Evolutionary conservation across 2,113 vertebrate genomes (phyloP).

Genomic region (Phyllostomus discolor): DNA sequence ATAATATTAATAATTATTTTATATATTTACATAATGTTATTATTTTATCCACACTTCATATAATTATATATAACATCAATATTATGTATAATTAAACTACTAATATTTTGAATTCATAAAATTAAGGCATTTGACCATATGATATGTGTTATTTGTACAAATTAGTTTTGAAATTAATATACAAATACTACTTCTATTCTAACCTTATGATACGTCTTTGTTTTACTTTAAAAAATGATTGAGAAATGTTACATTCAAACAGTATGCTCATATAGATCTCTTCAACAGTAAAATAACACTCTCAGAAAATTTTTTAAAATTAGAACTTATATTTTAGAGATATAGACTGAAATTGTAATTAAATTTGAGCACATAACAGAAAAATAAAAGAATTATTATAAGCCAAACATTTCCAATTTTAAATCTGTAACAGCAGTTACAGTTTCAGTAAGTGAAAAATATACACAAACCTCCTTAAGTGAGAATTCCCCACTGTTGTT

Average conservation of each 20-base stretch:
- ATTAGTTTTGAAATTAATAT: not conserved
- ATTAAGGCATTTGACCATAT: not conserved
- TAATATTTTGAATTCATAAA: not conserved
- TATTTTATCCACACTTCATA: not conserved
- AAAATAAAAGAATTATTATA: not conserved
- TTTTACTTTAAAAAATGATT: not conserved
- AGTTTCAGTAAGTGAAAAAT: not conserved
- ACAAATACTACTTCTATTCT: not conserved
- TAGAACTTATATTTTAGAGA: not conserved
- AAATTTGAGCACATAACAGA: not conserved
- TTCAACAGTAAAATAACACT: not conserved
- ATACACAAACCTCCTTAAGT: not conserved
- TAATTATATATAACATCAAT: not conserved
- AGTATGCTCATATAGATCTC: not conserved
- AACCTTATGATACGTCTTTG: not conserved
- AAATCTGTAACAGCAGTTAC: not conserved
- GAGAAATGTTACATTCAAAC: not conserved
- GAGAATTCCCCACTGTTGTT: not conserved
- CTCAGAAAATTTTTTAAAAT: not conserved
- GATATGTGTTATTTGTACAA: not conserved
- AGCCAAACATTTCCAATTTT: not conserved
- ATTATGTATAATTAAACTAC: not conserved
- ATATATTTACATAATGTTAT: not conserved
- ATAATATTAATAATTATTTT: not conserved
- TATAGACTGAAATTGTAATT: not conserved